These are phyloP conservation scores for Halcyon malimbica DNA, from an alignment of 2,113 vertebrate genomes.

Conservation along the genomic window DNA sequence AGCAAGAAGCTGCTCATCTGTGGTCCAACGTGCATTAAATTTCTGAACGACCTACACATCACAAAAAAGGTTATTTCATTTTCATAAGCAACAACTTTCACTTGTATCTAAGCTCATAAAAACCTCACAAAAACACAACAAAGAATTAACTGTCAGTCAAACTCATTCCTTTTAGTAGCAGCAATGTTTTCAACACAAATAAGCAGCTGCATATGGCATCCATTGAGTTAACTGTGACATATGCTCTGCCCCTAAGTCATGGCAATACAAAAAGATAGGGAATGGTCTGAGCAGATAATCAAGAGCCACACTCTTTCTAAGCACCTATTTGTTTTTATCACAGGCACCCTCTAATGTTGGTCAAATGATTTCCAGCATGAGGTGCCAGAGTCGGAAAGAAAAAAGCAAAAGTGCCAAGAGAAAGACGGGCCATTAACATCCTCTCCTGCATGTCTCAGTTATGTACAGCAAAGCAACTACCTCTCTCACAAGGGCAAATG, in stretches of 20 bases:
- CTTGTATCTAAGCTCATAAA: neutral
- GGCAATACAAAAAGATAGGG: neutral
- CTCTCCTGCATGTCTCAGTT: neutral
- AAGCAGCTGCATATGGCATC: neutral
- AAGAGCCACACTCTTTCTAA: neutral
- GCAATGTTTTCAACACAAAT: neutral
- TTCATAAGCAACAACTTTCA: neutral
- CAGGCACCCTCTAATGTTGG: neutral
- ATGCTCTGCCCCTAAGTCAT: neutral
- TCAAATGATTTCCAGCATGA: neutral
- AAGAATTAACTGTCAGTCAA: neutral
- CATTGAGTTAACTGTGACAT: neutral
- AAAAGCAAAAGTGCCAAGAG: neutral
- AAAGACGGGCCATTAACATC: neutral
- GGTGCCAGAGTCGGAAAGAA: neutral
- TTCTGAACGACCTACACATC: constrained; percentile 86
- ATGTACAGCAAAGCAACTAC: neutral
- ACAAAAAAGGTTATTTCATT: neutral
- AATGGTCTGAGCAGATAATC: neutral
- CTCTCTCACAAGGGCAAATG: neutral
- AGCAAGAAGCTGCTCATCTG: constrained; percentile 95
- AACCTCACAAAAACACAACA: neutral
- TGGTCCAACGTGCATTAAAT: constrained; percentile 95
- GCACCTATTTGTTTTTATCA: neutral
- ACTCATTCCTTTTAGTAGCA: neutral